Evolutionary conservation across 2,888 invertebrate species (phyloP), one percentile per base, ranked within the genome.

Genomic region (Chrysomela aeneicollis): DNA sequence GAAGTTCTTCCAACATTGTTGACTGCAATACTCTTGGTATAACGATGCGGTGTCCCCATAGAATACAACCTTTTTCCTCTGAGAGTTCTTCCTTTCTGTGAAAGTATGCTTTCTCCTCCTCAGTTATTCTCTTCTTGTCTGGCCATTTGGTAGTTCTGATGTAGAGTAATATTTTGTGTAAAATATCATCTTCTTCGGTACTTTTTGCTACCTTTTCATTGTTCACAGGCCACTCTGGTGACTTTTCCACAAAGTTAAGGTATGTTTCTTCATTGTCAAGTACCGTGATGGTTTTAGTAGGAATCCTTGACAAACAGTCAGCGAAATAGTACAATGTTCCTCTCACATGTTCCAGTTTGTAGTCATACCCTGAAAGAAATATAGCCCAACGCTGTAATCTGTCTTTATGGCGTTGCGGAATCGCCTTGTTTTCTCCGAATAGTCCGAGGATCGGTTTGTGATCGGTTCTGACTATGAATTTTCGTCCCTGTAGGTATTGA

Each of bases 361-460:
- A 59, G 37, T 53, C 37, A 58, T 37, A 62, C 15, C 63, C 63
- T 26, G 54, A 55, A 5, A 63, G 46, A 18, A 61, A 61, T 15
- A 61, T 21, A 12, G 58, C 50, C 76, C 74, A 79, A 52, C 77
- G 61, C 59, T 77, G 77, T 3, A 79, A 49, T 60, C 79, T 60
- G 17, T 74, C 74, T n/a, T 77, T 76, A 22, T 76, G 74, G 74
- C 78, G 75, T 47, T 71, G 69, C 6, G 76, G 76, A 9, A 78
- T 35, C 10, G 74, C 74, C 68, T 74, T 76, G 12, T 75, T 63
- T 52, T 73, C 75, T 1, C 73, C 74, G 59, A 78, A 76, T 8
- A 76, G 35, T 0, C 73, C 73, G 55, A 74, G 61, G 12, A 79
- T 66, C 4, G 77, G 79, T 57, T 77, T 78, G 59, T 79, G 78